Conservation (phyloP, 2,888 invertebrate species). For the Archips crataeganus region DNA sequence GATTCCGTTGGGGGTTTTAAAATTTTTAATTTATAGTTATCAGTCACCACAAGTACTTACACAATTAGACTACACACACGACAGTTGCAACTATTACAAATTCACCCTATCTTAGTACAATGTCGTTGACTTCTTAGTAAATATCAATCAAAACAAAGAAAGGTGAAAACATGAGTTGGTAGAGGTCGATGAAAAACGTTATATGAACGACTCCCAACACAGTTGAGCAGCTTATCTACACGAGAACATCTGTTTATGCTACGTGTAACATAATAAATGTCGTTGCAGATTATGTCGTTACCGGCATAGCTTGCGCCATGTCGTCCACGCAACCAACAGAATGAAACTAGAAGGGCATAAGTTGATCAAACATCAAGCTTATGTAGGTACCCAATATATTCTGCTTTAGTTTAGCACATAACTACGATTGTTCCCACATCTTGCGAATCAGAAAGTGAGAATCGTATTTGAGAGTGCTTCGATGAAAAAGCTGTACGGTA, state of each 20-base stretch:
- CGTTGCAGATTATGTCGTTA: constrained; percentile 67
- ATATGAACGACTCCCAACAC: constrained; percentile 64
- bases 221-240: constrained; percentile 66
- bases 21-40: too few relatives aligned
- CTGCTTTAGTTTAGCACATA: not conserved
- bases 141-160: not conserved
- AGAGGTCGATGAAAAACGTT: constrained; percentile 45
- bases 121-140: not conserved
- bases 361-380: not conserved
- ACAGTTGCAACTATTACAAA: too few relatives aligned
- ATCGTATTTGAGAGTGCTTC: constrained; percentile 60
- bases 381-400: not conserved
- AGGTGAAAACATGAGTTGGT: not conserved
- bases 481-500: constrained; percentile 57
- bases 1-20: too few relatives aligned
- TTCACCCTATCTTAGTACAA: too few relatives aligned
- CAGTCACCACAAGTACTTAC: not conserved
- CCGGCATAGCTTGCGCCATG: constrained; percentile 60
- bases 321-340: constrained; percentile 39
- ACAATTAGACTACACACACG: too few relatives aligned
- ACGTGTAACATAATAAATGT: constrained; percentile 72
- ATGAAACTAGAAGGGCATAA: constrained; percentile 14
- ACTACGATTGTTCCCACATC: constrained; percentile 61
- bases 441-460: constrained; percentile 66
- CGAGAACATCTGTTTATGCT: constrained; percentile 70